Evolutionary conservation across 2,888 invertebrate species (phyloP).

Genomic region (Cheilosia vernalis): DNA sequence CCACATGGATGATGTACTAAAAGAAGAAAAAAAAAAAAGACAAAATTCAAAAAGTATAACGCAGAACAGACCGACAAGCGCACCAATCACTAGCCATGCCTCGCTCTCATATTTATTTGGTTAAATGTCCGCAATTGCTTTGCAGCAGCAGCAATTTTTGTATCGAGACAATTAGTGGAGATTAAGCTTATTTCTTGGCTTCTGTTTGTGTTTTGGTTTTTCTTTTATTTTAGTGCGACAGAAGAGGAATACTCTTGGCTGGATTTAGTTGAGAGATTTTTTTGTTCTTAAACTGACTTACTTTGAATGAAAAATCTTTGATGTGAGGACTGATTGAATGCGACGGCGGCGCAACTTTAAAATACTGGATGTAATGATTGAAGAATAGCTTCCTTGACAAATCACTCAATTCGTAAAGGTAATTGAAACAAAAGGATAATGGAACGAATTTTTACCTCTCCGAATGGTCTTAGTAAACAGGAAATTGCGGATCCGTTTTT

Average conservation of each 20-base stretch:
- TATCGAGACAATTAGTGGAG: conserved; percentile 78
- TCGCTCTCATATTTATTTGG: conserved; percentile 70
- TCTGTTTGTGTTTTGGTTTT: conserved; percentile 55
- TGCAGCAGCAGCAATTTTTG: conserved; percentile 77
- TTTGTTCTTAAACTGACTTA: neutral
- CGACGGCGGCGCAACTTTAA: too few species aligned
- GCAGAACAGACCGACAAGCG: conserved; percentile 32
- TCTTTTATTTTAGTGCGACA: neutral
- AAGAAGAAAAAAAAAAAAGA: conserved; percentile 39
- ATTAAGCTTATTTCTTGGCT: conserved; percentile 75
- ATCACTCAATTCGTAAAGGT: too few species aligned
- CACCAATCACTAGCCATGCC: conserved; percentile 34
- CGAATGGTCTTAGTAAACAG: too few species aligned
- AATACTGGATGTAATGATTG: too few species aligned
- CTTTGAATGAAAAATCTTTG: too few species aligned
- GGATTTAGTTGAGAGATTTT: conserved; percentile 7
- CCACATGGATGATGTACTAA: conserved; percentile 64
- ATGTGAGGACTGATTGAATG: too few species aligned
- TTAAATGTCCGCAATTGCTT: conserved; percentile 77
- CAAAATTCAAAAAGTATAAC: conserved; percentile 58
- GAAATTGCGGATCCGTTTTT: too few species aligned
- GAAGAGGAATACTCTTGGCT: neutral
- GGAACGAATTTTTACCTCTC: too few species aligned
- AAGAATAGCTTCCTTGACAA: too few species aligned
- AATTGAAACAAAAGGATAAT: too few species aligned